phyloP scores from a whole-genome alignment of 2,888 invertebrate species.

The Unio pictorum region DNA sequence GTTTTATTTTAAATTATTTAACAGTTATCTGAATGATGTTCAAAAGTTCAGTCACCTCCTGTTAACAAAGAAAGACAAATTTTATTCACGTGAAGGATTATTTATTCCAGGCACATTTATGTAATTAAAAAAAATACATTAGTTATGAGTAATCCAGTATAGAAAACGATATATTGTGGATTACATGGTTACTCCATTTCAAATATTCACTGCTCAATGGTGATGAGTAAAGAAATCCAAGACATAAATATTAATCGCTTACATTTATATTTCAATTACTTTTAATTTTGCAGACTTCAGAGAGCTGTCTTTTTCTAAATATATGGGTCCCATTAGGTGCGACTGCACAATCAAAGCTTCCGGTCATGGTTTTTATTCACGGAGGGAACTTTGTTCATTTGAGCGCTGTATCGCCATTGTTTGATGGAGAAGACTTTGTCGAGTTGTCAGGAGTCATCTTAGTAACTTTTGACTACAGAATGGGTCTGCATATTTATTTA shows the following conservation, averaged over 20 bases:
- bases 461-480: slow-evolving; percentile 52
- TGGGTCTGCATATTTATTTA: slow-evolving; percentile 38
- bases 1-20: too few species aligned
- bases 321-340: slow-evolving; percentile 75
- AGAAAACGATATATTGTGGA: neutral
- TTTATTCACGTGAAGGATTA: too few species aligned
- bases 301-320: slow-evolving; percentile 87
- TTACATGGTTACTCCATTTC: neutral
- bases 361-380: slow-evolving; percentile 73
- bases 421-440: slow-evolving; percentile 43
- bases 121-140: too few species aligned
- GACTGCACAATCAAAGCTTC: slow-evolving; percentile 40
- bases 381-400: slow-evolving; percentile 72
- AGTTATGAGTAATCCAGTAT: too few species aligned
- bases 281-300: slow-evolving; percentile 68
- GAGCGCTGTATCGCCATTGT: slow-evolving; percentile 44
- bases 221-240: neutral
- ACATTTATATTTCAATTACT: neutral
- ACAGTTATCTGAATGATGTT: too few species aligned
- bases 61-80: too few species aligned
- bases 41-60: too few species aligned
- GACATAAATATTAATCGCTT: neutral
- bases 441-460: slow-evolving; percentile 41
- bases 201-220: neutral
- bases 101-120: too few species aligned